A percentile compares a stretch with the other conserved stretches of the same genome.
Evolutionary conservation across 2,888 invertebrate genomes (phyloP).

Genomic region (Camptogramma bilineatum): DNA sequence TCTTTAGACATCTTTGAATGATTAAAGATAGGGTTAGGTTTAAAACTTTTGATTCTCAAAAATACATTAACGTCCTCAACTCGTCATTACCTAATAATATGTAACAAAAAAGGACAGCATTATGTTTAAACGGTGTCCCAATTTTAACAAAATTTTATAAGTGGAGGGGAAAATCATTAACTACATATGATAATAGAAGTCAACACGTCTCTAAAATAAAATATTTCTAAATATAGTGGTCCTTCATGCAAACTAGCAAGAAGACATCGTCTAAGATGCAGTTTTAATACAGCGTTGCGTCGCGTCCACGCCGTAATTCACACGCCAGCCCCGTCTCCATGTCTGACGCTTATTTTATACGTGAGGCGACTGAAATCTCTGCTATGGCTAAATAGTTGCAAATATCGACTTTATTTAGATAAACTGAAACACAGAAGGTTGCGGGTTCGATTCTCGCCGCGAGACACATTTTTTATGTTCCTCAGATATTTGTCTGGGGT

Average conservation of each 20-base stretch:
- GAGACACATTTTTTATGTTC: too few relatives aligned
- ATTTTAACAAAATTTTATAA: too few relatives aligned
- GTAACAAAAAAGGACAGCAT: too few relatives aligned
- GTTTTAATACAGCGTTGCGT: slow-evolving; percentile 64
- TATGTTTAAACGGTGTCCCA: too few relatives aligned
- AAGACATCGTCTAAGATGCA: slow-evolving; percentile 59
- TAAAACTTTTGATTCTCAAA: too few relatives aligned
- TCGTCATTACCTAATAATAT: too few relatives aligned
- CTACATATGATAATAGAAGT: background rate
- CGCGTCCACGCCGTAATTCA: slow-evolving; percentile 70
- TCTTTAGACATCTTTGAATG: too few relatives aligned
- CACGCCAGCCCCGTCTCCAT: slow-evolving; percentile 70
- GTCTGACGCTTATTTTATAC: slow-evolving; percentile 76
- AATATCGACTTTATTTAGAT: slow-evolving; percentile 1
- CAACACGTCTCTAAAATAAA: background rate
- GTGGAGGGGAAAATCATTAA: background rate
- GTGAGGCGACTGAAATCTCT: slow-evolving; percentile 68
- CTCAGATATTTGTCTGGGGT: too few relatives aligned
- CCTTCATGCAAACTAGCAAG: slow-evolving; percentile 23
- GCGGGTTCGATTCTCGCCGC: too few relatives aligned
- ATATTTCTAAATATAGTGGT: slow-evolving; percentile 11
- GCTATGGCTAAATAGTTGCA: slow-evolving; percentile 45
- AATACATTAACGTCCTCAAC: too few relatives aligned
- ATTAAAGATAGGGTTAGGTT: too few relatives aligned
- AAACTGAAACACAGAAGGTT: background rate